These are phyloP conservation scores for Oasisia sp. DNA, from an alignment of 2,888 invertebrate species.

Conservation along the genomic window DNA sequence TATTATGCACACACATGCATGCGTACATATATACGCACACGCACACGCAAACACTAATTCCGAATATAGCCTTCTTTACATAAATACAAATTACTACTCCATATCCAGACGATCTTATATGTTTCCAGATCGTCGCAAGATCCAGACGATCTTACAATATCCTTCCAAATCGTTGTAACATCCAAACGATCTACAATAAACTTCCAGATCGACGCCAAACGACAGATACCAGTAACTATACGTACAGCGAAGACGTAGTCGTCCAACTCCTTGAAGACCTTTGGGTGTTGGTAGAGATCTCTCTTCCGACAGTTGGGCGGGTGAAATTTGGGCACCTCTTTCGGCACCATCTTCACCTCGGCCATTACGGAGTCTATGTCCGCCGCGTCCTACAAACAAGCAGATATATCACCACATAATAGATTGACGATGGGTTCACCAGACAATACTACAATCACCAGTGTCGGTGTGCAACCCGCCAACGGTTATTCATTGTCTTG, in stretches of 20 bases:
- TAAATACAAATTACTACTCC: too few relatives aligned
- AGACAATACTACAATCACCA: neutral
- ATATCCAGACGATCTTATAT: too few relatives aligned
- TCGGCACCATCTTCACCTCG: slow-evolving; percentile 29
- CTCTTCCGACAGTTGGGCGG: slow-evolving; percentile 59
- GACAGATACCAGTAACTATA: neutral
- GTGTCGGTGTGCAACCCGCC: neutral
- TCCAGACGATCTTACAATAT: too few relatives aligned
- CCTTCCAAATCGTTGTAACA: too few relatives aligned
- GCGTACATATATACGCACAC: too few relatives aligned
- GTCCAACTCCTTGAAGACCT: slow-evolving; percentile 60
- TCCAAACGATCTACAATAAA: neutral
- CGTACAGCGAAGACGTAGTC: slow-evolving; percentile 61
- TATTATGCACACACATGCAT: too few relatives aligned
- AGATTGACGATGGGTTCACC: neutral
- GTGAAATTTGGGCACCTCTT: slow-evolving; percentile 36
- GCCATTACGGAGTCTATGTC: neutral
- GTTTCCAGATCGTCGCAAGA: too few relatives aligned
- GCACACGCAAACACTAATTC: too few relatives aligned
- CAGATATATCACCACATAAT: neutral
- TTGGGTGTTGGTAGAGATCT: slow-evolving; percentile 58
- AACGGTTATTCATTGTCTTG: neutral
- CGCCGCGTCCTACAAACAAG: neutral
- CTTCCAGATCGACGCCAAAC: neutral
- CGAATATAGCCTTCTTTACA: too few relatives aligned